Evolutionary conservation across 53 echinoderm and acorn worm genomes (phyloP), one percentile per base, ranked within the genome.

Genomic region (Astropecten irregularis): DNA sequence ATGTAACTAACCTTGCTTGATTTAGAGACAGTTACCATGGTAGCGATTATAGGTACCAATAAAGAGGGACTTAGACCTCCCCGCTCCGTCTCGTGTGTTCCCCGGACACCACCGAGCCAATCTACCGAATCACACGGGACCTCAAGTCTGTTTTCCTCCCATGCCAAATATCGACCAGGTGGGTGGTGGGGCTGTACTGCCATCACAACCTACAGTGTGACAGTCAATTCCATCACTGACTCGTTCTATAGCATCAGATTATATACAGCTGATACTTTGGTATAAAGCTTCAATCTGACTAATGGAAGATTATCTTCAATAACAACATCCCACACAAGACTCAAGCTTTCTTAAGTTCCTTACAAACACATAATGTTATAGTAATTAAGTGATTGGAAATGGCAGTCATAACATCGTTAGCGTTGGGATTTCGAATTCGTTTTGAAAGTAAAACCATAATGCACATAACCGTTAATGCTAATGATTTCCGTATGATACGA

Each of bases 111-210:
- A 32, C 31, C 29, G 15, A 50, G 49, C 52, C 71, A 71, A 71
- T 71, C 71, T 52, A 42, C 9, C 51, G 9, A 71, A 35, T 50
- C 71, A 52, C 71, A 18, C 32, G 71, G 71, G 71, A 52, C 51
- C 71, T 69, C 33, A n/a, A 32, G 52, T 71, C 71, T 48, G 52
- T 71, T 71, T 71, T 21, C 19, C 48, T n/a, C n/a, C n/a, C 71
- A 16, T 31, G 46, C 52, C 19, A 30, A 33, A 4, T 71, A 71
- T 71, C 71, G 71, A 71, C 50, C 59, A 31, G 54, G 2, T 18
- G 54, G 23, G 22, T 18, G n/a, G 5, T 3, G 54, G n/a, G 54
- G 23, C 54, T 18, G n/a, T n/a, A n/a, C n/a, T n/a, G n/a, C n/a
- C n/a, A n/a, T n/a, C n/a, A n/a, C n/a, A n/a, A n/a, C n/a, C n/a